Evolutionary conservation across 2,888 invertebrate species (phyloP).

Genomic region (Marronus borbonicus): DNA sequence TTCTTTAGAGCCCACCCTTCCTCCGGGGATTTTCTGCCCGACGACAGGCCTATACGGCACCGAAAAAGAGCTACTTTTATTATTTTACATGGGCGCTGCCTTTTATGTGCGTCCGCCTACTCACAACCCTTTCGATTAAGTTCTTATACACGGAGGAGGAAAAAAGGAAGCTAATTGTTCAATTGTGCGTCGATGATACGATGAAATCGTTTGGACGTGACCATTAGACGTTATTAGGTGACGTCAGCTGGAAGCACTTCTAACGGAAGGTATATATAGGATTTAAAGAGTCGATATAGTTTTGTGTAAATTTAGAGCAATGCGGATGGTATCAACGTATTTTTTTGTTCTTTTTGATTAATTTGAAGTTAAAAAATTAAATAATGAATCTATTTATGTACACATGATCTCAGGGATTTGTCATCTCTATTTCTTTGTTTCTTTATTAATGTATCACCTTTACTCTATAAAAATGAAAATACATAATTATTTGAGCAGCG

Average conservation of each 20-base stretch:
- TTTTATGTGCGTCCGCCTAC: slow-evolving; percentile 43
- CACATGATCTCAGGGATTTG: too few relatives aligned
- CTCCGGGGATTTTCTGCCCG: neutral
- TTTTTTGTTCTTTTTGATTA: too few relatives aligned
- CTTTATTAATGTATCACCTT: too few relatives aligned
- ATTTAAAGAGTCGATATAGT: too few relatives aligned
- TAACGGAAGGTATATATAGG: too few relatives aligned
- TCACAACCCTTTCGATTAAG: slow-evolving; percentile 48
- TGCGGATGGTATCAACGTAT: too few relatives aligned
- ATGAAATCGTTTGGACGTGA: slow-evolving; percentile 37
- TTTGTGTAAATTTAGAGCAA: too few relatives aligned
- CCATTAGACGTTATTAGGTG: slow-evolving; percentile 37
- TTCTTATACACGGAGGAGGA: slow-evolving; percentile 21
- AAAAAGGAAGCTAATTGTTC: slow-evolving; percentile 40
- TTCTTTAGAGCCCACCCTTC: slow-evolving; percentile 38
- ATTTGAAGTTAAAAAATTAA: too few relatives aligned
- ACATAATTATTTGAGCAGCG: too few relatives aligned
- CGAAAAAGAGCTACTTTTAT: slow-evolving; percentile 35
- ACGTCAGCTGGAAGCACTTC: slow-evolving; percentile 6
- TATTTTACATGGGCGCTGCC: slow-evolving; percentile 37
- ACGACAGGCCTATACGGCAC: neutral
- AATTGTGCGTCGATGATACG: slow-evolving; percentile 33
- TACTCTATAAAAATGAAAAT: too few relatives aligned
- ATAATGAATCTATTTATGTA: too few relatives aligned
- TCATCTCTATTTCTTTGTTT: too few relatives aligned